Base-by-base conservation (phyloP, 2,113 vertebrate genomes). In the Rhagologus leucostigma region DNA sequence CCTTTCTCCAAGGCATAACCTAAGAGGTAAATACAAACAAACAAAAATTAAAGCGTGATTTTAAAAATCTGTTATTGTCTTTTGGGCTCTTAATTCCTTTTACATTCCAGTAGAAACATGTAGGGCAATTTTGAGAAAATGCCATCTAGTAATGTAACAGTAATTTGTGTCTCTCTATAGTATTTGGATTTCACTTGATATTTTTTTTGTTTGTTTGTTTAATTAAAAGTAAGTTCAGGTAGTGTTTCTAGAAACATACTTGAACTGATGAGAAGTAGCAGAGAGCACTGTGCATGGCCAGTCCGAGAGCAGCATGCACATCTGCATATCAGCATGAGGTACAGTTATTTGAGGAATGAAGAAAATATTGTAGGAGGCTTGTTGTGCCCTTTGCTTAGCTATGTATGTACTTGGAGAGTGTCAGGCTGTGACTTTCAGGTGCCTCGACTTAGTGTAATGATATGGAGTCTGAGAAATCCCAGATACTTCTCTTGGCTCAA, bases 381-480 rank as follows among this genome's bases (percentile, higher is more conserved):
- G 18, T 41, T 74, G 56, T 16, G 24, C 21, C 22, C 44, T 77
- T 69, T 55, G 22, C 42, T 87, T 19, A 41, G 3, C 50, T 70
- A 0, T 11, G 4, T n/a, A 6, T 55, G 9, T 53, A 20, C 11
- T 64, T 78, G 42, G 19, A 82, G 49, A 76, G 18, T 33, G 52
- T 52, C 39, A 23, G 16, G 23, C 22, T 53, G 17, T 89, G 64
- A n/a, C 39, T 52, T 70, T 53, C 19, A 27, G 49, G 26, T 82
- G 26, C 53, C 23, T 68, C 0, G 0, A 13, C 9, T 75, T 22
- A 33, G 11, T 6, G 16, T 55, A 69, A 24, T 24, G 37, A 42
- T 33, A 26, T 2, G 10, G 52, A 78, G 52, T 35, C 77, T 63
- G 53, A 71, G 49, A 90, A 93, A 33, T 53, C 35, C 19, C 35